These are phyloP conservation scores for Phaonia tiefii DNA, from an alignment of 2,888 invertebrate species.

Conservation along the genomic window DNA sequence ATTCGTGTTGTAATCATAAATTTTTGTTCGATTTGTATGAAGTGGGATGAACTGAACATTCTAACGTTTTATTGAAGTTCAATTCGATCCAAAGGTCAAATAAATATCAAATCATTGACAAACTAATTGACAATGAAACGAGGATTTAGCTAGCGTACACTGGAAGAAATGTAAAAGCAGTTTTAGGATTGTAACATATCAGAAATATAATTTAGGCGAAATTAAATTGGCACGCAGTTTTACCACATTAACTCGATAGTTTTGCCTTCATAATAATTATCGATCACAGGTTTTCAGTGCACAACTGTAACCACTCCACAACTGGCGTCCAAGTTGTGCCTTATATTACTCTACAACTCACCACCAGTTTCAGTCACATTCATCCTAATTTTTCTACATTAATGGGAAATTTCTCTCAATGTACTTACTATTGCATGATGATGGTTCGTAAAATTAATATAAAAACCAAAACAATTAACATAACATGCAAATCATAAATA, in stretches of 20 bases:
- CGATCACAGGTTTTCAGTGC: too few relatives aligned
- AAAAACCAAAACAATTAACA: neutral
- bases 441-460: neutral
- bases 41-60: neutral
- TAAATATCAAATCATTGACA: neutral
- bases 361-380: too few relatives aligned
- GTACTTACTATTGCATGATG: constrained; percentile 13
- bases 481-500: neutral
- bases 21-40: constrained; percentile 25
- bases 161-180: neutral
- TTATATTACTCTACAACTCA: too few relatives aligned
- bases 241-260: too few relatives aligned
- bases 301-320: too few relatives aligned
- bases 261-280: too few relatives aligned
- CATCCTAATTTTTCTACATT: too few relatives aligned
- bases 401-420: neutral
- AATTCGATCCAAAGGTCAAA: constrained; percentile 28
- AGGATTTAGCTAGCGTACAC: neutral
- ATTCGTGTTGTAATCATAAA: constrained; percentile 16
- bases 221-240: too few relatives aligned
- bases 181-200: too few relatives aligned
- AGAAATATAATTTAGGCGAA: too few relatives aligned
- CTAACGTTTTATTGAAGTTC: constrained; percentile 2
- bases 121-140: constrained; percentile 3
- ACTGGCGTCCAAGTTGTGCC: too few relatives aligned